These are phyloP conservation scores for Sebastolobus alascanus DNA, from an alignment of 2,797 vertebrate species.

Conservation along the genomic window DNA sequence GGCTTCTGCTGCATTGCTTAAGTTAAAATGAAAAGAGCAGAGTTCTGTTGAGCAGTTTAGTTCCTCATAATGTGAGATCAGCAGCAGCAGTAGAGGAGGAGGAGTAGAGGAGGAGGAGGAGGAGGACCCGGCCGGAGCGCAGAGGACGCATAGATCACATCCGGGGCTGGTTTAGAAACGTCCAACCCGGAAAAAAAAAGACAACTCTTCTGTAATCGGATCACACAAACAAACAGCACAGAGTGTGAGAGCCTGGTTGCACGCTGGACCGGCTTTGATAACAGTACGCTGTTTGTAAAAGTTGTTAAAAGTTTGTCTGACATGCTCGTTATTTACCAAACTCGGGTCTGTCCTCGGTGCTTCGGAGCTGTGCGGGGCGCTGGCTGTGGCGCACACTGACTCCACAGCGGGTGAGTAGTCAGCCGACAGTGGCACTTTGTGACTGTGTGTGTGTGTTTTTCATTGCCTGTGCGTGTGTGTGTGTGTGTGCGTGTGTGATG, in stretches of 20 bases:
- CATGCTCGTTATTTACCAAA: constrained; percentile 42
- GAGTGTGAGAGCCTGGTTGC: constrained; percentile 21
- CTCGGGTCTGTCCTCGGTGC: constrained; percentile 30
- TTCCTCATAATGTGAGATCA: constrained; percentile 37
- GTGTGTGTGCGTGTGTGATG: constrained; percentile 1
- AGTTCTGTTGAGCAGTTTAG: not conserved
- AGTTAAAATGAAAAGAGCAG: not conserved
- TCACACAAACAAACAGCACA: constrained; percentile 65
- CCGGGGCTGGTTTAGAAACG: constrained; percentile 85
- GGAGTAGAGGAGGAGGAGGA: constrained; percentile 28
- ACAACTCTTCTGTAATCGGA: constrained; percentile 63
- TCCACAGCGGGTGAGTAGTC: constrained; percentile 69
- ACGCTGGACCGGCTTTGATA: constrained; percentile 35
- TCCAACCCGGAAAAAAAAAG: constrained; percentile 85
- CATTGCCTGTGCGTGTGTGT: constrained; percentile 6
- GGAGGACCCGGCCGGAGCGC: constrained; percentile 47
- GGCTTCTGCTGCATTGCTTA: not conserved
- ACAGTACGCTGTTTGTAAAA: constrained; percentile 11
- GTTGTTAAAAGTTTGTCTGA: constrained; percentile 24
- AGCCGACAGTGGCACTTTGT: constrained; percentile 34
- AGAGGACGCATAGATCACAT: constrained; percentile 80
- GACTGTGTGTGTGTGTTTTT: not conserved
- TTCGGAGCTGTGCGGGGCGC: constrained; percentile 69
- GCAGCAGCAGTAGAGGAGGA: not conserved
- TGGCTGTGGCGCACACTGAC: constrained; percentile 77